Percentiles rank a stretch among this genome's conserved stretches.
These are phyloP conservation scores for Caenorhabditis sp. DNA, from an alignment of 2,888 invertebrate species.

Conservation along the genomic window DNA sequence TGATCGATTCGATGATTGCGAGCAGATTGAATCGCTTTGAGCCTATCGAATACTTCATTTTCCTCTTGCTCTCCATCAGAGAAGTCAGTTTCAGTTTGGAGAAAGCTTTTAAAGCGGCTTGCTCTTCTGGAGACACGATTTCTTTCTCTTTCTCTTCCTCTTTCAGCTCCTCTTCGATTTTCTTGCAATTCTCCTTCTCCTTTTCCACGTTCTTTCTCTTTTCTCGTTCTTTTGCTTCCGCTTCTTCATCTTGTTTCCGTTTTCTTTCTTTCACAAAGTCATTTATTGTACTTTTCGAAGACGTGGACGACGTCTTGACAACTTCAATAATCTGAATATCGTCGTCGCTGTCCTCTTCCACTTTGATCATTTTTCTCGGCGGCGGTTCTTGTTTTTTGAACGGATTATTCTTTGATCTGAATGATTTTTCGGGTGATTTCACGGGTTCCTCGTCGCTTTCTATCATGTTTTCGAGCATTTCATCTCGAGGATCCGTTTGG, in stretches of 20 bases:
- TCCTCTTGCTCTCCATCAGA: constrained; percentile 1
- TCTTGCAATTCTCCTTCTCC: not conserved
- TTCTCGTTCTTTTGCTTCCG: not conserved
- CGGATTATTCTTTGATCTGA: not conserved
- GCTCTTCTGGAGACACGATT: constrained; percentile 11
- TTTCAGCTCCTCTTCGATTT: not conserved
- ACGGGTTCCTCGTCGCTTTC: constrained; percentile 51
- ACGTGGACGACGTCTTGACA: not conserved
- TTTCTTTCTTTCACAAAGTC: no score
- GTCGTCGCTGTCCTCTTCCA: constrained; percentile 38
- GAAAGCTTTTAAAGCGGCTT: constrained; percentile 9
- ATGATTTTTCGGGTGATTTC: not conserved
- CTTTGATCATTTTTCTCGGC: constrained; percentile 22
- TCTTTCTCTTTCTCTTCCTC: constrained; percentile 1
- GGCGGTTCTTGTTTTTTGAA: constrained; percentile 12
- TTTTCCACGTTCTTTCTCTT: not conserved
- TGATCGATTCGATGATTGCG: constrained; percentile 34
- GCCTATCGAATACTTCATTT: constrained; percentile 44
- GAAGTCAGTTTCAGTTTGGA: not conserved
- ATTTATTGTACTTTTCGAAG: no score
- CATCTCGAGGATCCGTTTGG: constrained; percentile 15
- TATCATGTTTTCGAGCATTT: constrained; percentile 37
- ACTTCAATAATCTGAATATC: constrained; percentile 53
- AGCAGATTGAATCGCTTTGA: constrained; percentile 16
- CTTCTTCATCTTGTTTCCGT: not conserved